Evolutionary conservation across 2,797 vertebrate genomes (phyloP).

Genomic region (Propithecus deckenii): DNA sequence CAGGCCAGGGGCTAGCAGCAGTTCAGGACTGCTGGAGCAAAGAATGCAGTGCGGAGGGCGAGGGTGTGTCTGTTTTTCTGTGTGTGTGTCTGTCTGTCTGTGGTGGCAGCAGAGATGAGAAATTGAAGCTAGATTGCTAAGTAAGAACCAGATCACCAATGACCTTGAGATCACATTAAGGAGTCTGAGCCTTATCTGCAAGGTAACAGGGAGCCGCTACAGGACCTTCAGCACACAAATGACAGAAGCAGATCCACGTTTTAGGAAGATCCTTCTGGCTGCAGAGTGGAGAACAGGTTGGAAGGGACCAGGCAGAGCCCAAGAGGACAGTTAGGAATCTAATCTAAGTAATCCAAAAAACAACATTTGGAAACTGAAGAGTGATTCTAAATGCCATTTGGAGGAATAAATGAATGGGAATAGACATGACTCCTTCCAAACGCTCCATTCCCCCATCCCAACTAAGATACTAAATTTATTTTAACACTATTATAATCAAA

Average conservation of each 20-base stretch:
- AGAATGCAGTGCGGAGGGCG: rapidly evolving
- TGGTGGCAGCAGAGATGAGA: background rate
- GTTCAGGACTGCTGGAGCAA: background rate
- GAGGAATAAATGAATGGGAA: background rate
- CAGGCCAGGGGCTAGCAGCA: too few relatives aligned
- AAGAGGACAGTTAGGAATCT: background rate
- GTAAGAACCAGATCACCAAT: background rate
- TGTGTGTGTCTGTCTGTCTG: background rate
- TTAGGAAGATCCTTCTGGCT: background rate
- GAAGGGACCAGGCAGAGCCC: background rate
- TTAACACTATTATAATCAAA: background rate
- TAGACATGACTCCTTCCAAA: background rate
- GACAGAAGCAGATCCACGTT: background rate
- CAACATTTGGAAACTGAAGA: background rate
- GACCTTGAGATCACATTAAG: background rate
- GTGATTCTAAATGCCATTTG: background rate
- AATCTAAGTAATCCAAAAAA: background rate
- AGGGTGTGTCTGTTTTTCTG: background rate
- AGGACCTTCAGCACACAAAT: background rate
- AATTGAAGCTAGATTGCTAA: background rate
- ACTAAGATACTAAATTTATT: background rate
- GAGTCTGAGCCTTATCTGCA: background rate
- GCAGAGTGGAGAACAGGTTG: background rate
- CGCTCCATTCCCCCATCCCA: background rate
- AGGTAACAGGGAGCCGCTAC: too few relatives aligned